Evolutionary conservation across 2,888 invertebrate species (phyloP), one percentile per base, ranked within the genome.

Genomic region (Pycnomerus fuliginosus): DNA sequence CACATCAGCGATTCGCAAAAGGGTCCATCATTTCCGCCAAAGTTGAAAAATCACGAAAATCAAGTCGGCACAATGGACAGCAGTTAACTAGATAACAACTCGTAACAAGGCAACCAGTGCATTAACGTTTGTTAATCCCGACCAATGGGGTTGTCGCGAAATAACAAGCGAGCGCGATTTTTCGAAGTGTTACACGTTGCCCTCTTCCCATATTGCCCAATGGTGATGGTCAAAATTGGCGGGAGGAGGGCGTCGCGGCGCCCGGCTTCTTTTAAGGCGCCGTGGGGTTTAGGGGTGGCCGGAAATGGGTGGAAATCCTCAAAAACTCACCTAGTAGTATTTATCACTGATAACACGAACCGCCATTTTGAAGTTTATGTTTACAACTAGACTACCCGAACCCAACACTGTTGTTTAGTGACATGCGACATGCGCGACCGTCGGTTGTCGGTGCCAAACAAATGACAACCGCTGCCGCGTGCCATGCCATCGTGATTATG

Each of bases 281-380:
- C 20, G 16, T 2, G 3, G 22, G 13, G n/a, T 14, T 3, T 10
- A 27, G 4, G n/a, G n/a, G 16, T n/a, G 8, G 7, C 31, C 11
- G 10, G 12, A 17, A 11, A 25, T n/a, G n/a, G n/a, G n/a, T n/a
- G n/a, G n/a, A n/a, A n/a, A n/a, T n/a, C n/a, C n/a, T n/a, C n/a
- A n/a, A 54, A 53, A 53, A 56, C 62, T 62, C 48, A 62, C 62
- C 61, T 58, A 53, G 53, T 58, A 56, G 48, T 57, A 57, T 55
- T 56, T 56, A 60, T 57, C 61, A 55, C 61, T 59, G 55, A 55
- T 54, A 59, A 61, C 60, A 61, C 56, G 56, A 56, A 58, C 58
- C 62, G 62, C 64, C 64, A 64, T 64, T 58, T 63, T 64, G 60
- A 58, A 52, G 53, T 50, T 53, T 43, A 17, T 43, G 35, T 43